These are phyloP conservation scores for Sphenopsis melanotis DNA, from an alignment of 2,797 vertebrate genomes.

Conservation along the genomic window DNA sequence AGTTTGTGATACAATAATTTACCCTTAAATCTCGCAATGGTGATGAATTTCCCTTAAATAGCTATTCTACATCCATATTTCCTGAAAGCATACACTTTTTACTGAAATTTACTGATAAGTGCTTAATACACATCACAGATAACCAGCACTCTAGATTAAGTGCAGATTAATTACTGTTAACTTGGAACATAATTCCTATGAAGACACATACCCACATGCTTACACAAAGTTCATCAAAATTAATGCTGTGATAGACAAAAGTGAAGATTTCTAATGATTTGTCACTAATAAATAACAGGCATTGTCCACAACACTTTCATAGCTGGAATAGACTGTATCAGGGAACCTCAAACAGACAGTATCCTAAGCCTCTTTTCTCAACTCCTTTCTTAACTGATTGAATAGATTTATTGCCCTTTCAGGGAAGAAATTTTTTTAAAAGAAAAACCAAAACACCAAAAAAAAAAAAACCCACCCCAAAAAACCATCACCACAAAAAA, in stretches of 20 bases:
- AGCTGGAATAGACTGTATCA: not conserved
- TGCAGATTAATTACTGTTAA: slow-evolving; percentile 70
- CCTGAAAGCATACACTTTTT: slow-evolving; percentile 58
- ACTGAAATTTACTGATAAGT: slow-evolving; percentile 48
- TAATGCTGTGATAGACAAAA: slow-evolving; percentile 34
- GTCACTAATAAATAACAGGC: slow-evolving; percentile 38
- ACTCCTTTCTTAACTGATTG: not conserved
- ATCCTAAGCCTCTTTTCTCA: not conserved
- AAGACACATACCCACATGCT: slow-evolving; percentile 51
- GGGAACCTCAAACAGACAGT: not conserved
- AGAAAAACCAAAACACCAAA: too few species aligned
- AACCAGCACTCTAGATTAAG: slow-evolving; percentile 59
- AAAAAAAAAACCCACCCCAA: too few species aligned
- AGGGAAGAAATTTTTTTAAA: not conserved
- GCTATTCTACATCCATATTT: slow-evolving; percentile 40
- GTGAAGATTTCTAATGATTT: slow-evolving; percentile 41
- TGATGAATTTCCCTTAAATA: slow-evolving; percentile 58
- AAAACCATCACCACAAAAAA: not conserved
- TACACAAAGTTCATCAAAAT: slow-evolving; percentile 29
- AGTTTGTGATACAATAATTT: slow-evolving; percentile 54
- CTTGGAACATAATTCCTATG: slow-evolving; percentile 66
- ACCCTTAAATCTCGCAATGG: slow-evolving; percentile 40
- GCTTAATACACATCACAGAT: slow-evolving; percentile 50
- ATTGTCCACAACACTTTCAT: slow-evolving; percentile 10
- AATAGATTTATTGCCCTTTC: not conserved